A percentile compares a stretch with the other conserved stretches of the same genome.
These are phyloP conservation scores for Hypanus sabinus DNA, from an alignment of 2,113 vertebrate genomes.

Conservation along the genomic window DNA sequence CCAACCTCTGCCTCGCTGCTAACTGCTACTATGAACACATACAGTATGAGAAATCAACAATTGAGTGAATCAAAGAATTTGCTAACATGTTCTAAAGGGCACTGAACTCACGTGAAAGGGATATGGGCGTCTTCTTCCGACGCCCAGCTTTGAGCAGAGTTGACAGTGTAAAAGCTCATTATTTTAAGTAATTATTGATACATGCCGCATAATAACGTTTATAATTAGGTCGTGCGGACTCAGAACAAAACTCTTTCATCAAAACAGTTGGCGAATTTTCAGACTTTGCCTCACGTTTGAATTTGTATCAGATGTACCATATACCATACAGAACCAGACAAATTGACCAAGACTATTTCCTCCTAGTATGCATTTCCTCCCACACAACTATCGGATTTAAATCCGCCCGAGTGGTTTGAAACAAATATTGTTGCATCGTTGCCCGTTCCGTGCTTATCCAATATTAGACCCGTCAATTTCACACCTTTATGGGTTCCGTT, in stretches of 20 bases:
- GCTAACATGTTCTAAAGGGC: background rate
- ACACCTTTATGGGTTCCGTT: background rate
- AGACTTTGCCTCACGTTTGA: background rate
- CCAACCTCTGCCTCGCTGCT: background rate
- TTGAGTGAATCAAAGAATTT: background rate
- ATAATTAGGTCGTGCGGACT: background rate
- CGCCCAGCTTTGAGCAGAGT: background rate
- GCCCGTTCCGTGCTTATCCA: background rate
- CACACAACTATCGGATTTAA: background rate
- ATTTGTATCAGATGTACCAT: background rate
- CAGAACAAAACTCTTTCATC: background rate
- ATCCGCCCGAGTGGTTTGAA: background rate
- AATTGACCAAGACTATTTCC: background rate
- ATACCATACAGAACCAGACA: too few species aligned
- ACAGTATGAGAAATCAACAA: background rate
- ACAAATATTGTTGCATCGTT: background rate
- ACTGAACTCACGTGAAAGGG: background rate
- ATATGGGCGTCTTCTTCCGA: background rate
- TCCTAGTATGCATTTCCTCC: background rate
- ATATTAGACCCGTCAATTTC: background rate
- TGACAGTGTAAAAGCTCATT: background rate
- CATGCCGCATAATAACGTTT: background rate
- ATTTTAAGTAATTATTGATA: background rate
- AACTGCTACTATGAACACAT: background rate
- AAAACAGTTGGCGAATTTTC: background rate